Evolutionary conservation across 2,797 vertebrate genomes (phyloP).

Genomic region (Argya squamiceps): DNA sequence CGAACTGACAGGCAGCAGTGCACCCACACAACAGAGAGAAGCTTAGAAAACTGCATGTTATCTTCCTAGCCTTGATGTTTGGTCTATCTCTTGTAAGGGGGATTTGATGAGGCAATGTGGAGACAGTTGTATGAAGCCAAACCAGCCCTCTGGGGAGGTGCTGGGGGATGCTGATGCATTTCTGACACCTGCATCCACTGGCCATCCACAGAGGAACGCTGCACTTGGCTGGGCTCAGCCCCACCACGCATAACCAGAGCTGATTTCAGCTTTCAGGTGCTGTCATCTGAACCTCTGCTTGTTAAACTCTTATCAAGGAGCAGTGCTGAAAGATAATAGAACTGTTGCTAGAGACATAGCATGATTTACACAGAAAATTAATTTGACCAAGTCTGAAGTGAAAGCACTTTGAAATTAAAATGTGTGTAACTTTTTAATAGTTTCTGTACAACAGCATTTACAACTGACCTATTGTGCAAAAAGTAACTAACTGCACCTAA

Average conservation of each 20-base stretch:
- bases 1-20: neutral
- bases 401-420: neutral
- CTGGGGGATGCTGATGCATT: neutral
- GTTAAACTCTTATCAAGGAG: neutral
- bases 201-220: accelerated
- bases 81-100: neutral
- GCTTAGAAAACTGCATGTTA: neutral
- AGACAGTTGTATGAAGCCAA: neutral
- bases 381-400: neutral
- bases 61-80: neutral
- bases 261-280: neutral
- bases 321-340: neutral
- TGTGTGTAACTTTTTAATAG: neutral
- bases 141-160: neutral
- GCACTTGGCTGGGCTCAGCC: neutral
- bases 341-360: neutral
- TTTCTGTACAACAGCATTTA: neutral
- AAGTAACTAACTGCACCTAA: neutral
- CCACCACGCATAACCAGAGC: neutral
- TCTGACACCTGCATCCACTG: neutral
- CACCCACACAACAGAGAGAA: neutral
- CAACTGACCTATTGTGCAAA: neutral
- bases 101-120: neutral
- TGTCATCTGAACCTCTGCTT: neutral
- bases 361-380: neutral